Percentiles rank a stretch among this genome's conserved stretches.
phyloP scores from a whole-genome alignment of 2,797 vertebrate species.

The Darevskia nairensis region DNA sequence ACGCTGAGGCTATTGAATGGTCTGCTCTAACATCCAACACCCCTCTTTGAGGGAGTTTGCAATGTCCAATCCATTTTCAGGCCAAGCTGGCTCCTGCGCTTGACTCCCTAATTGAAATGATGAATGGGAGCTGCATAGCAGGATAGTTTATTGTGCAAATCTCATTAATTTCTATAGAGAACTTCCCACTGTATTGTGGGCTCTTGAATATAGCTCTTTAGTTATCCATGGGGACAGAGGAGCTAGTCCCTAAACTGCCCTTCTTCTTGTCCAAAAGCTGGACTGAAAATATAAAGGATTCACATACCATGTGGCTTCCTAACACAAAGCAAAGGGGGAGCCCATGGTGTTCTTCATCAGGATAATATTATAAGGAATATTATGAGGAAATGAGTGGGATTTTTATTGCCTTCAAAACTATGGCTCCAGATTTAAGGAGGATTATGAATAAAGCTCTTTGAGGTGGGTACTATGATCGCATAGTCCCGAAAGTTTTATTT shows the following conservation, averaged over 20 bases:
- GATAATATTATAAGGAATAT: slow-evolving; percentile 26
- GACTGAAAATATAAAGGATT: slow-evolving; percentile 17
- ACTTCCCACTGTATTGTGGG: background rate
- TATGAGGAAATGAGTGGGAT: slow-evolving; percentile 29
- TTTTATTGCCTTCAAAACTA: slow-evolving; percentile 39
- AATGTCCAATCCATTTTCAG: background rate
- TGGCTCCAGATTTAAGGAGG: slow-evolving; percentile 22
- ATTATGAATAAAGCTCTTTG: slow-evolving; percentile 38
- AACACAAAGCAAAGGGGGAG: slow-evolving; percentile 31
- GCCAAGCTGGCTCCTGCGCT: background rate
- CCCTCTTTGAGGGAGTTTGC: background rate
- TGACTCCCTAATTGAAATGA: background rate
- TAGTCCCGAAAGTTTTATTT: slow-evolving; percentile 44
- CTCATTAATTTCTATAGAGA: background rate
- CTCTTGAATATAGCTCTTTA: background rate
- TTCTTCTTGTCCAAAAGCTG: slow-evolving; percentile 50
- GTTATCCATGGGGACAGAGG: background rate
- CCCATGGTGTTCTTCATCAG: background rate
- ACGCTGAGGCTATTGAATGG: background rate
- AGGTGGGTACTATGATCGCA: slow-evolving; percentile 28
- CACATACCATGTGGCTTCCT: slow-evolving; percentile 27
- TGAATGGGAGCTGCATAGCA: background rate
- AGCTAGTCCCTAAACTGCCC: slow-evolving; percentile 38
- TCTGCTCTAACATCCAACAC: background rate
- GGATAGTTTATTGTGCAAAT: background rate